Conservation (phyloP, 2,888 invertebrate species). For the Macrosiphum euphorbiae region DNA sequence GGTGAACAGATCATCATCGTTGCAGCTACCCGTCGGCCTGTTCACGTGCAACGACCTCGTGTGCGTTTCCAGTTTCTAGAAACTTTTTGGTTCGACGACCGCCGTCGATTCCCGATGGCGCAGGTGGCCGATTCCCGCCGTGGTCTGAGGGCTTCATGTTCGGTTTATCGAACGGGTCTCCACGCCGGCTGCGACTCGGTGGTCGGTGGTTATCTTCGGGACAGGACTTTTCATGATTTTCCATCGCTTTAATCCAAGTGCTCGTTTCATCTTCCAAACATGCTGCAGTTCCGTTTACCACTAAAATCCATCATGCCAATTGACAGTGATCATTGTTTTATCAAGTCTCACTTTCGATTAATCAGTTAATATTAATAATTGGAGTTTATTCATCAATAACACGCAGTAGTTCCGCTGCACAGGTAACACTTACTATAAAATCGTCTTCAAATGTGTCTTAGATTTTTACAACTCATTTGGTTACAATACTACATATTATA, state of each 20-base stretch:
- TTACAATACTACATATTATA: neutral
- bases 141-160: neutral
- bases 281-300: neutral
- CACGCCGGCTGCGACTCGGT: neutral
- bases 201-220: neutral
- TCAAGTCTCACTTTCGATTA: neutral
- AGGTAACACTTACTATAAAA: neutral
- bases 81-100: neutral
- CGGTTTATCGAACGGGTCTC: neutral
- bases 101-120: neutral
- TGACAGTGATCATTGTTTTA: neutral
- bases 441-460: neutral
- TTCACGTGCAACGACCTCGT: conserved; percentile 12
- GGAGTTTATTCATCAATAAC: neutral
- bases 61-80: neutral
- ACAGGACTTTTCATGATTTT: neutral
- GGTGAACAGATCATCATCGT: neutral
- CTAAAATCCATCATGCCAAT: neutral
- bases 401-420: neutral
- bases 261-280: neutral
- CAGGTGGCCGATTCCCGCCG: neutral
- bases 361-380: neutral
- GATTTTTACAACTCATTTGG: neutral
- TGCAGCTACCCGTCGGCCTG: neutral
- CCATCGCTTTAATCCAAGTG: neutral